phyloP scores from a whole-genome alignment of 2,888 invertebrate genomes.

The Chesias legatella region DNA sequence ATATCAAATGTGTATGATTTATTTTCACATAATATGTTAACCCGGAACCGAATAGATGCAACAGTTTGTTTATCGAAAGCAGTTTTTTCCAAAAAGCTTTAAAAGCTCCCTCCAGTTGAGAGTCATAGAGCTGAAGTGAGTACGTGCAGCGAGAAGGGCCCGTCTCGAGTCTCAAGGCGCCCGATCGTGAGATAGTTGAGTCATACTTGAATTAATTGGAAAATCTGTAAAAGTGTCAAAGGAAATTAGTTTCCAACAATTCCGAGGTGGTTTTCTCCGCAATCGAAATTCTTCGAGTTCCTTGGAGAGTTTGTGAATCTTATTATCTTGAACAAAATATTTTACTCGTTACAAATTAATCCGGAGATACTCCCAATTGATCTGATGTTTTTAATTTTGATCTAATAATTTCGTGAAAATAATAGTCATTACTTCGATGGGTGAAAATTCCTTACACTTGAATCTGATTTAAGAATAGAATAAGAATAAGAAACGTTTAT shows the following conservation, averaged over 20 bases:
- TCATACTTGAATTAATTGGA: constrained; percentile 24
- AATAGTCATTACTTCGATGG: no score
- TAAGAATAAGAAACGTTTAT: no score
- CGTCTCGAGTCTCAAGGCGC: neutral
- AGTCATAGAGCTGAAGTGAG: constrained; percentile 40
- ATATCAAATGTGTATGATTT: no score
- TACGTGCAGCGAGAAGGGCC: constrained; percentile 5
- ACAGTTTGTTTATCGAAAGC: constrained; percentile 1
- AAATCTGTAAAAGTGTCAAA: constrained; percentile 22
- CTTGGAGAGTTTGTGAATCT: constrained; percentile 6
- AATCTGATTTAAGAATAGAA: no score
- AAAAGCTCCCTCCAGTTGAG: constrained; percentile 40
- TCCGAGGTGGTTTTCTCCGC: constrained; percentile 4
- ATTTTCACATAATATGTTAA: no score
- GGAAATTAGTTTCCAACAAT: constrained; percentile 23
- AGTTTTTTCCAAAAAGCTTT: constrained; percentile 2
- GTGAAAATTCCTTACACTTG: no score
- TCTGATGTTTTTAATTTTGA: no score
- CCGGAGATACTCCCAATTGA: no score
- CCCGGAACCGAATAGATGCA: no score
- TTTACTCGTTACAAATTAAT: no score
- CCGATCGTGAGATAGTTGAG: constrained; percentile 13
- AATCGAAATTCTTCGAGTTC: constrained; percentile 4
- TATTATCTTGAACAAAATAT: constrained; percentile 1
- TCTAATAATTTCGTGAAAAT: no score